phyloP scores from a whole-genome alignment of 2,113 vertebrate species.

The Alligator mississippiensis region DNA sequence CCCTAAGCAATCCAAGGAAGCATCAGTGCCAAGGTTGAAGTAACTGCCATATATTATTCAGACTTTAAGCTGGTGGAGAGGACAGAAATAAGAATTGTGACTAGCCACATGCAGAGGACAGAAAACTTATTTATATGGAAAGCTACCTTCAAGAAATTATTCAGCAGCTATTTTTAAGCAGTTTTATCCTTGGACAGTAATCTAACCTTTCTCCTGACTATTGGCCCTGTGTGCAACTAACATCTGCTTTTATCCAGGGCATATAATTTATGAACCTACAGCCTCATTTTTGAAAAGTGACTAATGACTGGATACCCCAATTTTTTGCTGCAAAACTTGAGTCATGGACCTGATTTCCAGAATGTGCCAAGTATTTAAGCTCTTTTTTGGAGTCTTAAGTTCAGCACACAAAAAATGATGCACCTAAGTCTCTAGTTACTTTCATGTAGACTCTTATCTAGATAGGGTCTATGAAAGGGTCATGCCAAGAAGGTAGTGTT shows the following conservation, averaged over 20 bases:
- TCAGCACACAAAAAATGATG: not conserved
- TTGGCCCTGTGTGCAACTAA: not conserved
- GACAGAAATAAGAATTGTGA: not conserved
- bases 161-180: not conserved
- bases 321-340: not conserved
- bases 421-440: not conserved
- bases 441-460: not conserved
- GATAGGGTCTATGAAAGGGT: not conserved
- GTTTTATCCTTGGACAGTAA: not conserved
- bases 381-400: not conserved
- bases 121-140: not conserved
- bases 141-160: not conserved
- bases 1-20: not conserved
- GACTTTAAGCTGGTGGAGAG: not conserved
- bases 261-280: not conserved
- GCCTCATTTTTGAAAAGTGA: not conserved
- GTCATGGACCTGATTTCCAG: not conserved
- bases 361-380: not conserved
- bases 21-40: rapidly evolving
- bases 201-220: not conserved
- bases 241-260: rapidly evolving
- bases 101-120: not conserved
- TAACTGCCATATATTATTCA: not conserved
- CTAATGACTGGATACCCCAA: not conserved
- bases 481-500: not conserved